phyloP scores from a whole-genome alignment of 2,113 vertebrate genomes.

The Arvicanthis niloticus region DNA sequence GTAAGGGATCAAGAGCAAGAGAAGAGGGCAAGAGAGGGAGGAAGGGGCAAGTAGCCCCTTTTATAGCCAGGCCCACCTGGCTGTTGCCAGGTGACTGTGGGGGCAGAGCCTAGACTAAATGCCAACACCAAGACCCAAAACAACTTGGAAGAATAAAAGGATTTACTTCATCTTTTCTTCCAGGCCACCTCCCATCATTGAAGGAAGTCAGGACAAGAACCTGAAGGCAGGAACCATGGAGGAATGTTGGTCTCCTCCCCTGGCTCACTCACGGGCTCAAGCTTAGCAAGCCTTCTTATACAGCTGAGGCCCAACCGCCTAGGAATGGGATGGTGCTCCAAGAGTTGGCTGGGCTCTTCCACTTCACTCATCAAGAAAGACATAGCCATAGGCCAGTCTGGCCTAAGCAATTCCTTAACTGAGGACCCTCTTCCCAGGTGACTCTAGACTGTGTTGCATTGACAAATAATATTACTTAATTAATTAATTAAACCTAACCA shows the following conservation, averaged over 20 bases:
- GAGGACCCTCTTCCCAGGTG: not conserved
- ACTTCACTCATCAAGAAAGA: not conserved
- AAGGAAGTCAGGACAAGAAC: not conserved
- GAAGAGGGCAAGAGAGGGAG: no score
- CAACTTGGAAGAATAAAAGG: not conserved
- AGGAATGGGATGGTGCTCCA: not conserved
- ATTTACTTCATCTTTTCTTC: not conserved
- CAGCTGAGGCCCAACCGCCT: not conserved
- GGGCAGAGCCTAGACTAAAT: no score
- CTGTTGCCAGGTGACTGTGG: no score
- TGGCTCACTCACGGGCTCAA: no score
- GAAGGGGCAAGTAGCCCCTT: no score
- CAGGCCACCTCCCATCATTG: not conserved
- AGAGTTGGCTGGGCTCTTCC: not conserved
- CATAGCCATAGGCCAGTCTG: not conserved
- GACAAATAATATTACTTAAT: not conserved
- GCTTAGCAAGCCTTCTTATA: not conserved
- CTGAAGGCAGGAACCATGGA: not conserved
- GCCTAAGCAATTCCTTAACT: not conserved
- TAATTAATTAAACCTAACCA: not conserved
- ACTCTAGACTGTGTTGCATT: no score
- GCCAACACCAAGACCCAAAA: not conserved
- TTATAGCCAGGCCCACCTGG: no score
- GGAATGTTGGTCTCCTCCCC: no score
- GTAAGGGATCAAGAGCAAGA: no score